Percentiles rank a stretch among this genome's conserved stretches.
Conservation (phyloP, 2,888 invertebrate species). For the Rutpela maculata region DNA sequence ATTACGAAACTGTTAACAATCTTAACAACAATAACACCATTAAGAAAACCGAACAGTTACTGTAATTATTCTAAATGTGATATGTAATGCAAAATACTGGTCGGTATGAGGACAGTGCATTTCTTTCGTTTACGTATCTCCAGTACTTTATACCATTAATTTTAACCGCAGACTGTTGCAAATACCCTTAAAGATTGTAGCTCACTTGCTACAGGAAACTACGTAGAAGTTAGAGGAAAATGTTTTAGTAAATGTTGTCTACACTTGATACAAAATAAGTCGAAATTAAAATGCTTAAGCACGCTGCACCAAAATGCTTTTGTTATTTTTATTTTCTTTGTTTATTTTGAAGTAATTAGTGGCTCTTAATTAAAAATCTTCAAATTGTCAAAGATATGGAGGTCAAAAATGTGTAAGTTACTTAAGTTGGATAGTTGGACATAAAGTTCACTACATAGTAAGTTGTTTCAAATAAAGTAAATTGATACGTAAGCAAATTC, state of each 20-base stretch:
- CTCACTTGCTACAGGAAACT: not conserved
- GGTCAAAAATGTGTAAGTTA: too few species aligned
- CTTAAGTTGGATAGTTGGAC: too few species aligned
- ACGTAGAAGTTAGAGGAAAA: not conserved
- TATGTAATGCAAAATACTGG: slow-evolving; percentile 44
- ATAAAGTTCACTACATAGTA: too few species aligned
- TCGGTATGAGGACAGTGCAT: slow-evolving; percentile 9
- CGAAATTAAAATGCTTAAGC: not conserved
- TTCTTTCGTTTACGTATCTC: not conserved
- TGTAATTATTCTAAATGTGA: slow-evolving; percentile 45
- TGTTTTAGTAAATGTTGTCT: not conserved
- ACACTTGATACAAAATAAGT: not conserved
- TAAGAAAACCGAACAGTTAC: slow-evolving; percentile 54
- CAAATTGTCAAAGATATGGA: too few species aligned
- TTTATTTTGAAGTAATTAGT: too few species aligned
- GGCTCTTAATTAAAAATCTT: too few species aligned
- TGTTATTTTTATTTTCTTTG: not conserved
- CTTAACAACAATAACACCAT: slow-evolving; percentile 59
- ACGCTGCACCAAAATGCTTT: not conserved
- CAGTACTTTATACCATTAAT: not conserved
- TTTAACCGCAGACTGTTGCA: too few species aligned
- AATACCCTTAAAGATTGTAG: too few species aligned
- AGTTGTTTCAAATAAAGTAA: too few species aligned
- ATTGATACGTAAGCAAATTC: too few species aligned
- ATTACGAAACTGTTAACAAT: slow-evolving; percentile 56